phyloP scores from a whole-genome alignment of 2,888 invertebrate genomes.

The Calameuta pallipes region DNA sequence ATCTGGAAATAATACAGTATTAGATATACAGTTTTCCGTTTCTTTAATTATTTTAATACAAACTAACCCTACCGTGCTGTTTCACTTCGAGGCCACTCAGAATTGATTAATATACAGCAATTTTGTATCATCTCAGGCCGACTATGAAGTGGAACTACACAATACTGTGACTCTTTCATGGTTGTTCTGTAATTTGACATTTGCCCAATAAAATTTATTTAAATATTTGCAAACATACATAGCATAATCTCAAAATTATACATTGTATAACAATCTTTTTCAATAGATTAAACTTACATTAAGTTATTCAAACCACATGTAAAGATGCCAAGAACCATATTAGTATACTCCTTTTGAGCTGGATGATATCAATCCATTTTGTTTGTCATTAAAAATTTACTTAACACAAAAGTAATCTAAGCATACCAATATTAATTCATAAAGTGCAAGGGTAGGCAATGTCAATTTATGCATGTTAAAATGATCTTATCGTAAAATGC shows the following conservation, averaged over 20 bases:
- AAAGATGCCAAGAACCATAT: slow-evolving; percentile 30
- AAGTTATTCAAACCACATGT: slow-evolving; percentile 25
- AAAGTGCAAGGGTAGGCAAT: neutral
- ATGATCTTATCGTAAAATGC: neutral
- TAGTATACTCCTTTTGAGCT: neutral
- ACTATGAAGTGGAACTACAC: slow-evolving; percentile 78
- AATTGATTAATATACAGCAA: slow-evolving; percentile 82
- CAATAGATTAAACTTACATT: slow-evolving; percentile 25
- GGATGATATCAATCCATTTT: neutral
- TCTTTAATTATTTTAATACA: slow-evolving; percentile 12
- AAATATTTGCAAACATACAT: neutral
- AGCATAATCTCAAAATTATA: neutral
- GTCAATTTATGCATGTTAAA: neutral
- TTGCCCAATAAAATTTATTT: neutral
- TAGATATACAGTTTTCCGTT: slow-evolving; percentile 45
- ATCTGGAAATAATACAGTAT: slow-evolving; percentile 50
- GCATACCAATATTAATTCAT: neutral
- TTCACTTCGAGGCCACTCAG: slow-evolving; percentile 89
- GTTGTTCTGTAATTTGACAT: slow-evolving; percentile 40
- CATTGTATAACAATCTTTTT: neutral
- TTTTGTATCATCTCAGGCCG: slow-evolving; percentile 77
- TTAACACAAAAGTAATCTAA: neutral
- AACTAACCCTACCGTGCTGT: slow-evolving; percentile 72
- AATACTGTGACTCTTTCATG: slow-evolving; percentile 50
- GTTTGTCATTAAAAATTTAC: neutral